Conservation (phyloP, 2,888 invertebrate genomes). For the Chloroclysta siterata region DNA sequence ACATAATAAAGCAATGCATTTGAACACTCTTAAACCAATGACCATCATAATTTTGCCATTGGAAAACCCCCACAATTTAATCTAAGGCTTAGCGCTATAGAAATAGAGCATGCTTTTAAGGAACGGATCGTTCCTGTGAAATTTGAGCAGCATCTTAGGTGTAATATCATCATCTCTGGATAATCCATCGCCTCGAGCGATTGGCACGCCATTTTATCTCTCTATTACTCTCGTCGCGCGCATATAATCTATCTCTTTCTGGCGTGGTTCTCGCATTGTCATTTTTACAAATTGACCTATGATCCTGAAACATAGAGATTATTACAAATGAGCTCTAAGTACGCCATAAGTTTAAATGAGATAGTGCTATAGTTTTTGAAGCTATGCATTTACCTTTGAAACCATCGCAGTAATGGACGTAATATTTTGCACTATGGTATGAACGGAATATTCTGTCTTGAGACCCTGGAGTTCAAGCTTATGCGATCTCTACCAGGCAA, state of each 20-base stretch:
- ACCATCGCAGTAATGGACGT: background rate
- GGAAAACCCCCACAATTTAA: slow-evolving; percentile 18
- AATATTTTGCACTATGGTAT: background rate
- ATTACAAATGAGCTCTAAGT: slow-evolving; percentile 68
- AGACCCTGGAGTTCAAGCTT: too few relatives aligned
- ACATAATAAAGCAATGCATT: slow-evolving; percentile 72
- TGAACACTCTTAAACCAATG: slow-evolving; percentile 49
- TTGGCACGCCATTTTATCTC: slow-evolving; percentile 57
- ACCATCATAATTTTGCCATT: slow-evolving; percentile 45
- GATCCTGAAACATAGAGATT: slow-evolving; percentile 72
- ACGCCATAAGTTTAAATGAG: slow-evolving; percentile 50
- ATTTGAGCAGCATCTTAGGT: slow-evolving; percentile 54
- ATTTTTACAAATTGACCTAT: slow-evolving; percentile 79
- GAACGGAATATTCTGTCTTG: background rate
- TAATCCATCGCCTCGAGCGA: slow-evolving; percentile 67
- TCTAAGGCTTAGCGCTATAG: slow-evolving; percentile 43
- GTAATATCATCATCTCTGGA: slow-evolving; percentile 70
- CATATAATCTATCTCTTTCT: slow-evolving; percentile 50
- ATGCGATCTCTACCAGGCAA: too few relatives aligned
- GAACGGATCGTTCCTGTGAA: slow-evolving; percentile 14
- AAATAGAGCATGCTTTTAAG: slow-evolving; percentile 45
- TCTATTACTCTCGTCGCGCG: slow-evolving; percentile 41
- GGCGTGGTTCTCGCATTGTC: slow-evolving; percentile 66
- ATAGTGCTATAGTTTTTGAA: slow-evolving; percentile 23
- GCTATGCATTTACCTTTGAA: background rate